Evolutionary conservation across 1,140 invertebrate genomes (phyloP).

Genomic region (Drosophila varians): DNA sequence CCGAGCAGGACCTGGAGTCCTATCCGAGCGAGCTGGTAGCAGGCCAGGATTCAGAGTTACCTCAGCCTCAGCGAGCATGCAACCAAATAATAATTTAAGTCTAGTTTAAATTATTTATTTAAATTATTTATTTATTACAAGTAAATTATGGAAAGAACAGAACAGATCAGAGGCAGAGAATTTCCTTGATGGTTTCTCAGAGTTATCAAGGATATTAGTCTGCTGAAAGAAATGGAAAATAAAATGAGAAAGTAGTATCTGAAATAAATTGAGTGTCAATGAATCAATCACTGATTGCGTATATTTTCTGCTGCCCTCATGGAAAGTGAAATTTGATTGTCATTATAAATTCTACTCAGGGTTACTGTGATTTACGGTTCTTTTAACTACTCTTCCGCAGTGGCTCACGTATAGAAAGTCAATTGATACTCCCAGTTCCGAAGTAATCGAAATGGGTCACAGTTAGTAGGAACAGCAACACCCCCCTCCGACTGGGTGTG

Average conservation of each 20-base stretch:
- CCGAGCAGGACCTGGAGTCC: background rate
- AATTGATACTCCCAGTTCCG: constrained; percentile 8
- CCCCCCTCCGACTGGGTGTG: background rate
- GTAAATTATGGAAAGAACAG: constrained; percentile 19
- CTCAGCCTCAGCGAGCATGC: constrained; percentile 73
- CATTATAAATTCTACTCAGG: constrained; percentile 53
- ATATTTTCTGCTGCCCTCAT: constrained; percentile 11
- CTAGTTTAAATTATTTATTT: constrained; percentile 81
- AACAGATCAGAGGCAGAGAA: constrained; percentile 21
- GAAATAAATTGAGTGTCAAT: background rate
- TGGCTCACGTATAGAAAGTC: constrained; percentile 53
- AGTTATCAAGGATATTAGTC: constrained; percentile 9
- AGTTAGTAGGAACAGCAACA: constrained; percentile 7
- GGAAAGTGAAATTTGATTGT: constrained; percentile 67
- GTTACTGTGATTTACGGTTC: constrained; percentile 66
- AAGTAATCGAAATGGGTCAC: constrained; percentile 54
- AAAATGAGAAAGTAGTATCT: background rate
- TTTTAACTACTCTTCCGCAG: constrained; percentile 57
- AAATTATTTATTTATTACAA: constrained; percentile 56
- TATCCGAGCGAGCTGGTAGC: constrained; percentile 44
- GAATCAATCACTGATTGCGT: constrained; percentile 17
- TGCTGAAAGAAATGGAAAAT: background rate
- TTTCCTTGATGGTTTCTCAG: background rate
- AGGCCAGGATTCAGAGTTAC: constrained; percentile 47
- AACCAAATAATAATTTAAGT: constrained; percentile 82